A percentile compares a stretch with the other conserved stretches of the same genome.
Conservation (phyloP, 2,888 invertebrate genomes). For the Stictocephala bisonia region DNA sequence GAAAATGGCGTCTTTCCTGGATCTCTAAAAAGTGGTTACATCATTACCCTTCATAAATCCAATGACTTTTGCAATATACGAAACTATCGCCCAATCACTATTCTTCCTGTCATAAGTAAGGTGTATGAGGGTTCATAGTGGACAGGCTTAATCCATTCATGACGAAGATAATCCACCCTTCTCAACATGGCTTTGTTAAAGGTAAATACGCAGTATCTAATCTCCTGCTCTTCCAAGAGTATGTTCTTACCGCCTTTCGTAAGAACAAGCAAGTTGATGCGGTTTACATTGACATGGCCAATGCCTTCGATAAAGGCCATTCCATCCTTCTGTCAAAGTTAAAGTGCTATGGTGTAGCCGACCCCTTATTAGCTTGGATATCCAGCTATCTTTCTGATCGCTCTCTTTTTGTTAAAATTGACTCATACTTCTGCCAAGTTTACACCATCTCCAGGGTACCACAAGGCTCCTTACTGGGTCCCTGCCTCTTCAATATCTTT, state of each 20-base stretch:
- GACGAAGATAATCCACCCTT: not conserved
- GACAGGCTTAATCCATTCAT: too few species aligned
- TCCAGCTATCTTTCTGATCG: not conserved
- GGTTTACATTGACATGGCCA: conserved; percentile 1
- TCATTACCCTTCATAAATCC: conserved; percentile 6
- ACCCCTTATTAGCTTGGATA: conserved; percentile 5
- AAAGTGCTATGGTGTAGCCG: not conserved
- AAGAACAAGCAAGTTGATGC: conserved; percentile 12
- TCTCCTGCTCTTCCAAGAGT: conserved; percentile 18
- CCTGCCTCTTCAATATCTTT: conserved; percentile 21
- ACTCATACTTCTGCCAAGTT: too few species aligned
- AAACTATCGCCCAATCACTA: not conserved
- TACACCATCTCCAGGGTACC: not conserved
- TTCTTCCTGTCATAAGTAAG: conserved; percentile 2
- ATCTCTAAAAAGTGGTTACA: not conserved
- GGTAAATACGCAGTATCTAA: conserved; percentile 2
- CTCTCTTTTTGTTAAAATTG: conserved; percentile 4
- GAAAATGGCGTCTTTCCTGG: conserved; percentile 16
- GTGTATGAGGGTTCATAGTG: too few species aligned
- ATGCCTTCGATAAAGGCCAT: conserved; percentile 21
- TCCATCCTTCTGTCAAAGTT: not conserved
- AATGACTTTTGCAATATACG: not conserved
- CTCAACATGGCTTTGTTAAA: conserved; percentile 13
- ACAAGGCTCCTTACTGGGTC: conserved; percentile 6
- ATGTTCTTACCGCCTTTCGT: conserved; percentile 5